Evolutionary conservation across 2,113 vertebrate species (phyloP).

Genomic region (Tragelaphus strepsiceros): DNA sequence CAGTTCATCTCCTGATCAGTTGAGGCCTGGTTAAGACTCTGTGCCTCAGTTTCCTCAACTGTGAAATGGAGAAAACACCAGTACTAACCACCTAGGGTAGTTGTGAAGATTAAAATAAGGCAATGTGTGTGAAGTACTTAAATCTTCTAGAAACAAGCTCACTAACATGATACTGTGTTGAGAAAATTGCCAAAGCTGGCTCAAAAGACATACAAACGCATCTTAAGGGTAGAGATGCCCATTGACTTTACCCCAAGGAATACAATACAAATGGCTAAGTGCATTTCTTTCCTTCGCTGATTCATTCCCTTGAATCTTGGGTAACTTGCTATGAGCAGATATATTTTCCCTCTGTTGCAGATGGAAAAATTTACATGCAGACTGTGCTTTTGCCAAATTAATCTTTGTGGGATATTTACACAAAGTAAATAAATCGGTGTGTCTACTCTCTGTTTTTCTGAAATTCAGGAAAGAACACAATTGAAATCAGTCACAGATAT

Average conservation of each 20-base stretch:
- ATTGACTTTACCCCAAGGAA: not conserved
- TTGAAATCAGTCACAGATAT: not conserved
- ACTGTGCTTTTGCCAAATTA: not conserved
- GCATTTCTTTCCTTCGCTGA: fast-evolving
- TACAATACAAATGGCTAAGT: not conserved
- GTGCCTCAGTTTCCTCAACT: not conserved
- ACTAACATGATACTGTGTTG: not conserved
- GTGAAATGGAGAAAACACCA: not conserved
- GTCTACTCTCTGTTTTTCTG: not conserved
- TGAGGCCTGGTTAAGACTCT: not conserved
- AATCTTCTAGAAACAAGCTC: not conserved
- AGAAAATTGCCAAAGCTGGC: not conserved
- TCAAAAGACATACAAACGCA: not conserved
- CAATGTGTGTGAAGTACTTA: not conserved
- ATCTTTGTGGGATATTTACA: not conserved
- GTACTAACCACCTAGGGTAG: not conserved
- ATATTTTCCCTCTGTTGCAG: not conserved
- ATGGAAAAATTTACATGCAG: not conserved
- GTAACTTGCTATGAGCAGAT: not conserved
- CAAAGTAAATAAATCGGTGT: not conserved
- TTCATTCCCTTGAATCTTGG: not conserved
- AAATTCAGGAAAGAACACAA: not conserved
- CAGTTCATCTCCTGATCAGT: not conserved
- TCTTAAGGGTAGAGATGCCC: not conserved
- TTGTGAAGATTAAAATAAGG: not conserved